Evolutionary conservation across 2,797 vertebrate genomes (phyloP).

Genomic region (Decapterus maruadsi): DNA sequence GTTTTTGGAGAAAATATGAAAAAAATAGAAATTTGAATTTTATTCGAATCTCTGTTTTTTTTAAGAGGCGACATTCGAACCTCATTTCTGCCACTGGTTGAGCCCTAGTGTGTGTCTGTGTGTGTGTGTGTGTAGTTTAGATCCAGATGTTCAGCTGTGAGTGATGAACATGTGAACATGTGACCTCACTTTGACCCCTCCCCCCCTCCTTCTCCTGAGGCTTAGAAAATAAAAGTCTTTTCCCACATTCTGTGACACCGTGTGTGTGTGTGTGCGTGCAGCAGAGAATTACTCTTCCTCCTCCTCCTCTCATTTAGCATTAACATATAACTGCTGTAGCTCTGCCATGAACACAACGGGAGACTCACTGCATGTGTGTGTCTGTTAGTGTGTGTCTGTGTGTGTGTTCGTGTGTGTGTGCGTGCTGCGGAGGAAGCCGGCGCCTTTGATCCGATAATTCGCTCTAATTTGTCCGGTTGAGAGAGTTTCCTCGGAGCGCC

Average conservation of each 20-base stretch:
- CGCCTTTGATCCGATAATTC: conserved; percentile 82
- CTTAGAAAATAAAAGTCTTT: conserved; percentile 51
- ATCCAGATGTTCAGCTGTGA: too few species aligned
- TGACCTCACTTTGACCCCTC: neutral
- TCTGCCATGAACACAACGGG: conserved; percentile 67
- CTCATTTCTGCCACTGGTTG: too few species aligned
- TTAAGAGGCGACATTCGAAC: too few species aligned
- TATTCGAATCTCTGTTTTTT: too few species aligned
- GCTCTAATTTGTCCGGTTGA: conserved; percentile 79
- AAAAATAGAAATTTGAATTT: too few species aligned
- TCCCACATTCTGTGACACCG: conserved; percentile 62
- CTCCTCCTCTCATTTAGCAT: conserved; percentile 70
- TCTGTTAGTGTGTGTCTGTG: neutral
- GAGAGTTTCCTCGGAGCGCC: conserved; percentile 66
- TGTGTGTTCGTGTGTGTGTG: conserved; percentile 3
- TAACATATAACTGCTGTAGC: conserved; percentile 79
- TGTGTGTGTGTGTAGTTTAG: too few species aligned
- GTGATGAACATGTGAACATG: too few species aligned
- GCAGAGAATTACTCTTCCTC: conserved; percentile 69
- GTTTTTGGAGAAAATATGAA: too few species aligned
- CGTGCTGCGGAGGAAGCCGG: conserved; percentile 31
- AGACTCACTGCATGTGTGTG: conserved; percentile 33
- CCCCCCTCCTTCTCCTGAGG: conserved; percentile 10
- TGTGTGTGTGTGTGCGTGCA: conserved; percentile 56
- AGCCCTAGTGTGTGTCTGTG: too few species aligned